phyloP scores from a whole-genome alignment of 1,140 invertebrate genomes.

The Calosoma granatense region DNA sequence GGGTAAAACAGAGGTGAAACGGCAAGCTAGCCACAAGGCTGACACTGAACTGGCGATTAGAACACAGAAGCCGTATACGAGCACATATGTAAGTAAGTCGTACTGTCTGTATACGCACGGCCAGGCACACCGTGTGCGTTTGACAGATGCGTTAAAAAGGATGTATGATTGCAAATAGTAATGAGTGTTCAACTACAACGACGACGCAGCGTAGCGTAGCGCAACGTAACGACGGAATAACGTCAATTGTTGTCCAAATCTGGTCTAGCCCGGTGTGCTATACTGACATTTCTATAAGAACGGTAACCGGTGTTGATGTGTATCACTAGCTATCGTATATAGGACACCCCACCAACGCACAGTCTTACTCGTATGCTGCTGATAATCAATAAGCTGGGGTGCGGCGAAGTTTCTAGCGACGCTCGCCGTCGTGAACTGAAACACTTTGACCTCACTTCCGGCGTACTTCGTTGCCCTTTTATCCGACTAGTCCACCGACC shows the following conservation, averaged over 20 bases:
- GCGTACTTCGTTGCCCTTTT: background rate
- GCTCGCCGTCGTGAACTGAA: background rate
- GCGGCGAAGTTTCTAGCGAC: background rate
- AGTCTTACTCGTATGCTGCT: background rate
- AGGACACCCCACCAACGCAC: background rate
- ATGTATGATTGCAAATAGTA: too few species aligned
- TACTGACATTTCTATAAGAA: background rate
- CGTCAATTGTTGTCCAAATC: too few species aligned
- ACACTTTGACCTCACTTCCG: background rate
- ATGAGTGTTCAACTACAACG: too few species aligned
- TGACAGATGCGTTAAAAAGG: background rate
- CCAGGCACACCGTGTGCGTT: background rate
- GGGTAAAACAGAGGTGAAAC: background rate
- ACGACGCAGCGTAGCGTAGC: too few species aligned
- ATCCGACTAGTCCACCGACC: too few species aligned
- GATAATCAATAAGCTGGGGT: constrained; percentile 2
- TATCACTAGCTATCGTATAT: too few species aligned
- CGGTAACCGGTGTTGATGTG: background rate
- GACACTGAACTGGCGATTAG: background rate
- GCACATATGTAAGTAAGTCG: background rate
- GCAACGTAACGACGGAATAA: too few species aligned
- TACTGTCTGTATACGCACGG: background rate
- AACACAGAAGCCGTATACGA: background rate
- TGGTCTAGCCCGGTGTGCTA: too few species aligned
- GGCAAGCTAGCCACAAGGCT: background rate